Base-by-base conservation (phyloP, 2,888 invertebrate genomes). In the Diaprepes abbreviatus region DNA sequence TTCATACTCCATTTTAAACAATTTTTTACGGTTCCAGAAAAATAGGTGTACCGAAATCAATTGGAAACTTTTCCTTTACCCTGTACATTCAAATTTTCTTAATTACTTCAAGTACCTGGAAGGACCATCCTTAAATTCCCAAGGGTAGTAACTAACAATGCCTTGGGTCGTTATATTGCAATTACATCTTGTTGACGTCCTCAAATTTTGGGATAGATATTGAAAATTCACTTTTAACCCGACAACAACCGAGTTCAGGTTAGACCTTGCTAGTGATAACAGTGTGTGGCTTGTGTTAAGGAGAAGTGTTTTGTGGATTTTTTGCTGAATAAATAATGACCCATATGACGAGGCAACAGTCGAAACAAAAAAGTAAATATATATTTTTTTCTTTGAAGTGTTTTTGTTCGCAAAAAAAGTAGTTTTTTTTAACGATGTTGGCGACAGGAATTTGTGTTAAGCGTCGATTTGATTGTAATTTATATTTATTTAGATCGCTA, bases 101-200 rank as follows among this genome's bases (percentile, higher is more conserved):
- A n/a, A n/a, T n/a, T n/a, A n/a, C n/a, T n/a, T n/a, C 24, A 24
- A 5, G 9, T 50, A 50, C 48, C 48, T 50, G 28, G 31, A 45
- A 45, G 31, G 45, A 19, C 31, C 19, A n/a, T n/a, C 5, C 21
- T 43, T 33, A 73, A 73, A 57, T 75, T 73, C 66, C 28, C 17
- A 19, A 31, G 60, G 48, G 40, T 40, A 24, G 9, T 4, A 21
- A 9, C 3, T 10, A 1, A 43, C 14, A 48, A 10, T 31, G 24
- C 10, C 9, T 1, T 12, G 45, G 14, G 14, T 12, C 28, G 28
- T 50, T 50, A 50, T 28, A n/a, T 50, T 28, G 9, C 28, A 28
- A 50, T 50, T 50, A 16, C 1, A 43, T 38, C 3, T 14, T 50
- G 5, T 28, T 28, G 48, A 50, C 48, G 2, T 28, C 16, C 10